Evolutionary conservation across 2,888 invertebrate genomes (phyloP).

Genomic region (Loripinus fragilis): DNA sequence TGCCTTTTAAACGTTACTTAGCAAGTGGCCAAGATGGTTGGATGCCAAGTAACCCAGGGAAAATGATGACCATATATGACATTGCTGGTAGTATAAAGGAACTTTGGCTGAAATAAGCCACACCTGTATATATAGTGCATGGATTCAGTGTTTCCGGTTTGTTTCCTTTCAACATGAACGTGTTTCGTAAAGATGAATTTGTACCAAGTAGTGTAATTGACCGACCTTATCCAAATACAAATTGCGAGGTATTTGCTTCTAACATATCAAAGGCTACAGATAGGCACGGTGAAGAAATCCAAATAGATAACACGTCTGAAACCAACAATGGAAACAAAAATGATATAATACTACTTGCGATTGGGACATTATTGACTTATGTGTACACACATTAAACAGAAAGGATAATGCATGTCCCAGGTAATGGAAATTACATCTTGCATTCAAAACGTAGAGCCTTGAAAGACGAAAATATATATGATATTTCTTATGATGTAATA

Average conservation of each 20-base stretch:
- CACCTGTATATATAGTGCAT: conserved; percentile 11
- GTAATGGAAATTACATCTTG: neutral
- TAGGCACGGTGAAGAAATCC: neutral
- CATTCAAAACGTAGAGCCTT: conserved; percentile 8
- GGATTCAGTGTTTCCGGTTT: conserved; percentile 35
- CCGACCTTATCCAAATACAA: neutral
- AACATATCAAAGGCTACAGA: neutral
- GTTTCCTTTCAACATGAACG: conserved; percentile 25
- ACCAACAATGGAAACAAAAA: neutral
- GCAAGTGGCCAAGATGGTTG: conserved; percentile 25
- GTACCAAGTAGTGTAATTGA: conserved; percentile 24
- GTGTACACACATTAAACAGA: conserved; percentile 1
- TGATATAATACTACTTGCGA: neutral
- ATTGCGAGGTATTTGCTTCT: neutral
- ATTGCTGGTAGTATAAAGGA: conserved; percentile 31
- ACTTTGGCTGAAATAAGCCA: conserved; percentile 7
- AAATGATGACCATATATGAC: conserved; percentile 81
- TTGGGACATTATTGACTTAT: conserved; percentile 15
- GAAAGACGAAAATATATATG: conserved; percentile 29
- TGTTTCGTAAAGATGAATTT: conserved; percentile 38
- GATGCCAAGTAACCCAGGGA: conserved; percentile 64
- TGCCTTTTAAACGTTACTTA: conserved; percentile 69
- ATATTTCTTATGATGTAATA: conserved; percentile 18
- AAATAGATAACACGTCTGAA: neutral
- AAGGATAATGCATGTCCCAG: conserved; percentile 4